A percentile compares a stretch with the other conserved stretches of the same genome.
Conservation (phyloP, 2,888 invertebrate genomes). For the Watsonalla binaria region DNA sequence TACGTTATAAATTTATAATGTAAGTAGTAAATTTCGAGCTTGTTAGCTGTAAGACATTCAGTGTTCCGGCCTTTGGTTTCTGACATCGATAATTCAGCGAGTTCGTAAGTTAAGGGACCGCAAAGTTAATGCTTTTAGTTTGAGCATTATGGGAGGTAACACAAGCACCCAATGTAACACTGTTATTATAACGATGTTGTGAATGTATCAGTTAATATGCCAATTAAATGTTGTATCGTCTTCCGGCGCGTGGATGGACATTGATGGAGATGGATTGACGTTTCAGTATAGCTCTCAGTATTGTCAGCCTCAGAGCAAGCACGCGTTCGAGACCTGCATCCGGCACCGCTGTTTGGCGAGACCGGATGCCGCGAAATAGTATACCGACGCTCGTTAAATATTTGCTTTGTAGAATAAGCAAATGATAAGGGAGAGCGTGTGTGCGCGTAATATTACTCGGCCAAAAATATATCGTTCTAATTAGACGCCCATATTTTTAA, state of each 20-base stretch:
- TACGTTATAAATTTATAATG: background rate
- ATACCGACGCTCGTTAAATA: conserved; percentile 27
- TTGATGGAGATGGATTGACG: conserved; percentile 57
- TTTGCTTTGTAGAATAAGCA: conserved; percentile 22
- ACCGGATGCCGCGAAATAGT: conserved; percentile 42
- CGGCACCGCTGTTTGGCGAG: conserved; percentile 37
- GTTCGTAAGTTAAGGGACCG: background rate
- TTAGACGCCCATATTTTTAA: background rate
- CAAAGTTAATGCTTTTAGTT: background rate
- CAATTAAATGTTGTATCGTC: conserved; percentile 25
- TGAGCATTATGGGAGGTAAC: background rate
- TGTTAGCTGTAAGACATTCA: background rate
- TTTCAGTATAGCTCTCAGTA: conserved; percentile 37
- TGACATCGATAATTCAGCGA: background rate
- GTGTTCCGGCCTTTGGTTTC: background rate
- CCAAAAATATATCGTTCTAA: background rate
- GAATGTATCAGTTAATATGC: conserved; percentile 14
- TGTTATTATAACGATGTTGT: background rate
- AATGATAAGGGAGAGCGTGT: conserved; percentile 7
- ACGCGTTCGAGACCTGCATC: conserved; percentile 39
- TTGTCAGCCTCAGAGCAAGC: conserved; percentile 15
- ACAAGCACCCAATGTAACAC: background rate
- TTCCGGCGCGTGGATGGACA: conserved; percentile 35
- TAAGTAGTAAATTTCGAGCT: background rate
- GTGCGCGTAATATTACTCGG: conserved; percentile 1